These are phyloP conservation scores for Parasteatoda lunata DNA, from an alignment of 2,888 invertebrate genomes.

Conservation along the genomic window DNA sequence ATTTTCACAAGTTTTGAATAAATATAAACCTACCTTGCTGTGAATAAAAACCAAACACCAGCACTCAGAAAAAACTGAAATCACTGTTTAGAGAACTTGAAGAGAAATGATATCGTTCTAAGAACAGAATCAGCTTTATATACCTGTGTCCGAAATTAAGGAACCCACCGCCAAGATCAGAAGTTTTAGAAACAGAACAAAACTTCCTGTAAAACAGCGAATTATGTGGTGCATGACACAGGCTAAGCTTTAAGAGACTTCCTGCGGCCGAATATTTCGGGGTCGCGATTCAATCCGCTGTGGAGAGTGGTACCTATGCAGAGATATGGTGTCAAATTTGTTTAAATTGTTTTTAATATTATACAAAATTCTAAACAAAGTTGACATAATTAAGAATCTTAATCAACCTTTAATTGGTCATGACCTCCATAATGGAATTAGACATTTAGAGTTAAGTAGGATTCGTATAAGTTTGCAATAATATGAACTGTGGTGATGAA, in stretches of 20 bases:
- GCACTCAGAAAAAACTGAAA: background rate
- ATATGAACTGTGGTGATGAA: too few relatives aligned
- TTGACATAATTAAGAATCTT: background rate
- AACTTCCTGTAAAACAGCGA: conserved; percentile 49
- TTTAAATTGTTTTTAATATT: background rate
- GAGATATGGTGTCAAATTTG: background rate
- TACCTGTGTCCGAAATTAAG: conserved; percentile 48
- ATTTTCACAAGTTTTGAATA: background rate
- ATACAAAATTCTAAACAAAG: too few relatives aligned
- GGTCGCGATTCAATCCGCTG: conserved; percentile 37
- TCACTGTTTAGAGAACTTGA: background rate
- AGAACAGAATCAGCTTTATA: conserved; percentile 26
- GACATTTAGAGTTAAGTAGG: too few relatives aligned
- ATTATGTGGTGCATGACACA: conserved; percentile 60
- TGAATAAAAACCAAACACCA: background rate
- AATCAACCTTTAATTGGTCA: background rate
- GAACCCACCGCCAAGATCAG: conserved; percentile 5
- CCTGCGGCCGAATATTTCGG: conserved; percentile 47
- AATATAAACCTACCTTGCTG: background rate
- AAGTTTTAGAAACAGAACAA: conserved; percentile 4
- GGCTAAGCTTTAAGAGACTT: conserved; percentile 28
- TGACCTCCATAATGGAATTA: background rate
- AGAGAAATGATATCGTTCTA: conserved; percentile 11
- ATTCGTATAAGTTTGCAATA: too few relatives aligned
- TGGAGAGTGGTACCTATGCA: conserved; percentile 34